Base-by-base conservation (phyloP, 2,888 invertebrate genomes). In the Phyto melanocephala region DNA sequence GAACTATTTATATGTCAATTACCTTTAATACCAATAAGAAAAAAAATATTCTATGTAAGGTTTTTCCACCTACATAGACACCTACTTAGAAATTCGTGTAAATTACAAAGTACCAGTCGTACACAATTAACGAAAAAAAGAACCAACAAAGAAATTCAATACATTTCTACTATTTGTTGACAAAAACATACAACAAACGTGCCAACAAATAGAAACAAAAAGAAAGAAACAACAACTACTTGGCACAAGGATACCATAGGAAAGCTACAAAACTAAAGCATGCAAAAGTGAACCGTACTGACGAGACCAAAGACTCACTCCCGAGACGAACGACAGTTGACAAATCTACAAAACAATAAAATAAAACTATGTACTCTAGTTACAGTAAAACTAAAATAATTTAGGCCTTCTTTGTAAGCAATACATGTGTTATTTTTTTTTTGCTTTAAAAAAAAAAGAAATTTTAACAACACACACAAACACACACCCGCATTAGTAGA, bases 281-380 rank as follows among this genome's bases (percentile, higher is more conserved):
- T 28, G 22, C n/a, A 56, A 47, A 56, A 13, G 45, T 45, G 62
- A 45, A 22, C 58, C 56, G 54, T 42, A 42, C 33, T 15, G 47
- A 75, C 74, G 74, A 75, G 74, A 76, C 72, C 40, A 67, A 71
- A 33, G 37, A n/a, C 15, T 11, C n/a, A 28, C 22, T 45, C 1
- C 5, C 28, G 58, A 68, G 67, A 68, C 76, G 60, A 40, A 40
- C 33, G 67, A 60, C 76, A 76, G 62, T 70, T 76, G 70, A 65
- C 75, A 79, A 82, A 82, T 82, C 79, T 82, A 82, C 75, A 79
- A 76, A 79, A 82, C 82, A 79, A 82, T 79, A 33, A 68, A 78
- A 81, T 70, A 78, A 50, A 28, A 28, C 28, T 28, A 77, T 54
- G 13, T 58, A 54, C 37, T 67, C 40, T 56, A 56, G 65, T 47